These are phyloP conservation scores for Amniataba percoides DNA, from an alignment of 2,797 vertebrate genomes.

Conservation along the genomic window DNA sequence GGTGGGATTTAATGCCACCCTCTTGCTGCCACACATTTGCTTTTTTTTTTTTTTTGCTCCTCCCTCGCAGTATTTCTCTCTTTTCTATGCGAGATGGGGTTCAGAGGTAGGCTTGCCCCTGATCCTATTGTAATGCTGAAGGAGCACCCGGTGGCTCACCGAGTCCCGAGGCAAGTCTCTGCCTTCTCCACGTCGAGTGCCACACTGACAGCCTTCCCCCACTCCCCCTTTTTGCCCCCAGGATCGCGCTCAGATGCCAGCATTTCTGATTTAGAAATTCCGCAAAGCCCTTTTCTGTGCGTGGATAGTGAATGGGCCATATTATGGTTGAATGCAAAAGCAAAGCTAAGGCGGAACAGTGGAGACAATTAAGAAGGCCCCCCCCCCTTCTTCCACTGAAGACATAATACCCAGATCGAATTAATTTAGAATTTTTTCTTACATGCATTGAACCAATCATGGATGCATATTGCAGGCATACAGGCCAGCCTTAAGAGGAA, in stretches of 20 bases:
- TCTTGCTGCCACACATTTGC: slow-evolving; percentile 75
- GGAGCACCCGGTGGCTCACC: slow-evolving; percentile 79
- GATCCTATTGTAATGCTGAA: slow-evolving; percentile 76
- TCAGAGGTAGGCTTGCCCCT: slow-evolving; percentile 70
- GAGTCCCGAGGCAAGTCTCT: slow-evolving; percentile 69
- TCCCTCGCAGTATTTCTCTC: slow-evolving; percentile 38
- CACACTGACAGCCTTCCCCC: slow-evolving; percentile 61
- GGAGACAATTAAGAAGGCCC: slow-evolving; percentile 85
- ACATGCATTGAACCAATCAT: slow-evolving; percentile 82
- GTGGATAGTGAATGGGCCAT: slow-evolving; percentile 76
- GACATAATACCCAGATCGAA: slow-evolving; percentile 89
- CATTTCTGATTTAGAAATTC: slow-evolving; percentile 83
- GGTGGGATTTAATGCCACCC: slow-evolving; percentile 83
- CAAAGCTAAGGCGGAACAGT: slow-evolving; percentile 83
- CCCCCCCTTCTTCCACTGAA: slow-evolving; percentile 76
- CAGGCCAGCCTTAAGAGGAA: slow-evolving; percentile 78
- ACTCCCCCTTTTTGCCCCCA: slow-evolving; percentile 58
- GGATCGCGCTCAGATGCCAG: slow-evolving; percentile 75
- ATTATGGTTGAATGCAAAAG: slow-evolving; percentile 84
- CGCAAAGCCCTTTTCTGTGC: slow-evolving; percentile 78
- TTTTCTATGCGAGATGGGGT: slow-evolving; percentile 43
- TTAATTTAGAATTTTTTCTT: slow-evolving; percentile 85
- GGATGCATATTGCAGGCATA: slow-evolving; percentile 81
- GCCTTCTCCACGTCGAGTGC: slow-evolving; percentile 57
- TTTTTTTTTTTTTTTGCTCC: slow-evolving; percentile 27